Evolutionary conservation across 2,888 invertebrate species (phyloP), one percentile per base, ranked within the genome.

Genomic region (Drosophila mimica): DNA sequence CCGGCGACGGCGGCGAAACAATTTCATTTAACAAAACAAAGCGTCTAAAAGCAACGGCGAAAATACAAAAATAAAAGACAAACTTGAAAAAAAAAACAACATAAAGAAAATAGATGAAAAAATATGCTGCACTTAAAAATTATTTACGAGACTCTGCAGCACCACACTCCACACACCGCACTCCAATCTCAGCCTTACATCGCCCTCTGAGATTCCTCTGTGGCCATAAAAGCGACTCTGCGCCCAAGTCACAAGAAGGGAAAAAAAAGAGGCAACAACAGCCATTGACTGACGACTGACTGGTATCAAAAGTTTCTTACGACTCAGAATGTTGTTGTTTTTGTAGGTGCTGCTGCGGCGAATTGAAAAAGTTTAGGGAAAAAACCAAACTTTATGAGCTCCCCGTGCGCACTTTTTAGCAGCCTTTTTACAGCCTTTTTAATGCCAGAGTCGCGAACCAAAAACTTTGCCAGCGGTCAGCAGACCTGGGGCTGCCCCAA

Each of bases 11-110:
- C 70, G 75, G 65, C 76, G 76, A 87, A 89, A 89, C 85, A 89
- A 89, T 87, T 87, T 88, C 75, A 87, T 87, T 89, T 87, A 72
- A 74, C 64, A 74, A 85, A 85, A 88, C 83, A 88, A 85, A 86
- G 78, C 79, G 58, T 40, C 67, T 54, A 70, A 52, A 48, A 56
- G 62, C 59, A 65, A 62, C 63, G 56, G 59, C 53, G 62, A 58
- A 62, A 57, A 68, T 43, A 48, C 8, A 54, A 57, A 49, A 33
- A 74, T 57, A 20, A 59, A 70, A 64, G 30, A 56, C 30, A 56
- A 30, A 56, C 38, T 56, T 56, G 13, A 31, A 56, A 70, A 63
- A 59, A 58, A 67, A 36, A 13, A 7, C 53, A 58, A 49, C 38
- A 56, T 40, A 70, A 64, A 56, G 56, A 60, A 78, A 69, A 73